Evolutionary conservation across 2,113 vertebrate genomes (phyloP).

Genomic region (Anguilla rostrata): DNA sequence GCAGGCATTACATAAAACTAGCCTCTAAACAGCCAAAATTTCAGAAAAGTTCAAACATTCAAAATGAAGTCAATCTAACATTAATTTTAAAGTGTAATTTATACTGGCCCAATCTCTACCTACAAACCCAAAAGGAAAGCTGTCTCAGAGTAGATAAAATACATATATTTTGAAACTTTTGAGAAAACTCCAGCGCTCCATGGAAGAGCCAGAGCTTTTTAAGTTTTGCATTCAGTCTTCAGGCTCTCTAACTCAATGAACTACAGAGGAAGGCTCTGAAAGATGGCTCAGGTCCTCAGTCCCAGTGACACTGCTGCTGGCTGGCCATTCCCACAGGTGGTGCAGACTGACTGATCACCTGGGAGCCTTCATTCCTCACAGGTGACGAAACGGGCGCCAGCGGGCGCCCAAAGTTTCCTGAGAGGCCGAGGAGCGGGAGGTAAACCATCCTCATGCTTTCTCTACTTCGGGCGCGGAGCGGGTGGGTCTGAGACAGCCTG

Average conservation of each 20-base stretch:
- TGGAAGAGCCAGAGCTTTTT: not conserved
- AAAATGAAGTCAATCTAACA: not conserved
- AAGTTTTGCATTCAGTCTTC: constrained; percentile 17
- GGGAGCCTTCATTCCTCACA: constrained; percentile 11
- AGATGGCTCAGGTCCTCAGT: not conserved
- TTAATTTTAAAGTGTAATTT: too few species aligned
- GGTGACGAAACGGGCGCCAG: not conserved
- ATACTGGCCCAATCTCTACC: too few species aligned
- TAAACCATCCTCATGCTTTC: not conserved
- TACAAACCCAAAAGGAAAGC: too few species aligned
- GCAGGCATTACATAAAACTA: too few species aligned
- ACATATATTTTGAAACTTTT: too few species aligned
- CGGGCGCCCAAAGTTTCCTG: not conserved
- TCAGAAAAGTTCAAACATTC: not conserved
- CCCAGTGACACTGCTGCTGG: not conserved
- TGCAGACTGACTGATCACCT: not conserved
- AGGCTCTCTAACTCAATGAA: constrained; percentile 18
- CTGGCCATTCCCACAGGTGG: not conserved
- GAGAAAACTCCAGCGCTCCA: not conserved
- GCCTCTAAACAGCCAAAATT: too few species aligned
- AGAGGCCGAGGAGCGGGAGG: not conserved
- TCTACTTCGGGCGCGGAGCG: not conserved
- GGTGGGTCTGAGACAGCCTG: not conserved
- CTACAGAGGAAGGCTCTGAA: not conserved
- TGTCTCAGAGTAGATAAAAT: too few species aligned